Evolutionary conservation across 2,113 vertebrate species (phyloP), one percentile per base, ranked within the genome.

Genomic region (Lontra canadensis): DNA sequence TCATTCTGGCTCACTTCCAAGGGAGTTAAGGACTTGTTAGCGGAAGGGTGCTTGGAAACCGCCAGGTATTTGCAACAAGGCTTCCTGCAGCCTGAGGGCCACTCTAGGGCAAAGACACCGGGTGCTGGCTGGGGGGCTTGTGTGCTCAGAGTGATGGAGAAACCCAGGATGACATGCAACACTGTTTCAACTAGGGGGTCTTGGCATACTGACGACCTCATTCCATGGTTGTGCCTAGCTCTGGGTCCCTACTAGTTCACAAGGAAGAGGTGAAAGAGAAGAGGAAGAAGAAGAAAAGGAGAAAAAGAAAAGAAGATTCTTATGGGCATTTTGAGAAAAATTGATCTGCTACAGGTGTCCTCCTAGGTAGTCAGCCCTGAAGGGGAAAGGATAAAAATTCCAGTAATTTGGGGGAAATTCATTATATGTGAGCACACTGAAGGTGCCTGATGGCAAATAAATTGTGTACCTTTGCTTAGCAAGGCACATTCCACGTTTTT

Each of bases 101-200:
- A 49, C 25, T 23, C 39, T 13, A 74, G 57, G 23, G 73, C 67
- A 71, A 61, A 84, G 47, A 39, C 21, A 36, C 47, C 2, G 15
- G 52, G 55, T 57, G 55, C 20, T 10, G 67, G 49, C 63, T 23
- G 52, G 59, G 61, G 61, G 73, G 78, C 14, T 1, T 2, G 6
- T 15, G 15, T 13, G 44, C 44, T 7, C 42, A 17, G 63, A 47
- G 26, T 8, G 20, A n/a, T 21, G 17, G 21, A 44, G 52, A 67
- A 61, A 84, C 13, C 39, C 34, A 1, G 10, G 7, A 21, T 36
- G 61, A 5, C 13, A 1, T 6, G 20, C 42, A 57, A 42, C 6
- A 4, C 5, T 29, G 36, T 31, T 2, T 42, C 42, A 34, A 0
- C 3, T 0, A 15, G 47, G 17, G 76, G 78, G 7, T 17, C 26